A percentile compares a stretch with the other conserved stretches of the same genome.
phyloP scores from a whole-genome alignment of 2,888 invertebrate genomes.

The Cepaea hortensis region DNA sequence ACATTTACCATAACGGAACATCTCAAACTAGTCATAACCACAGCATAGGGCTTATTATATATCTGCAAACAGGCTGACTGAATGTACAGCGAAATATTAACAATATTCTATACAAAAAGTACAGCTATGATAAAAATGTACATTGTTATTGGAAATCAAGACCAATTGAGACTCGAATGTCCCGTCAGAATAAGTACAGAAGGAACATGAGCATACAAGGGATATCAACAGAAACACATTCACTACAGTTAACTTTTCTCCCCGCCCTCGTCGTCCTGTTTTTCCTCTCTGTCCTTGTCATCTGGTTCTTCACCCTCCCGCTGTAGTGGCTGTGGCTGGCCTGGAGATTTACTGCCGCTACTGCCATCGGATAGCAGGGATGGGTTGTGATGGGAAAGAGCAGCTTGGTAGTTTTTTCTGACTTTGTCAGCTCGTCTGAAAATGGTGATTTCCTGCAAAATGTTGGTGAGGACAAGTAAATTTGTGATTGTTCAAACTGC shows the following conservation, averaged over 20 bases:
- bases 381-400: constrained; percentile 54
- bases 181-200: neutral
- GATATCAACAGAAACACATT: constrained; percentile 2
- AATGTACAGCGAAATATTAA: neutral
- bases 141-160: neutral
- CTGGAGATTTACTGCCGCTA: constrained; percentile 14
- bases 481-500: too few species aligned
- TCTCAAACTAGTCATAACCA: too few species aligned
- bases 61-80: too few species aligned
- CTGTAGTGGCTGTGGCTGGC: constrained; percentile 22
- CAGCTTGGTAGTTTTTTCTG: constrained; percentile 61
- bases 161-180: neutral
- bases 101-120: neutral
- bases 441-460: constrained; percentile 89
- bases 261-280: constrained; percentile 10
- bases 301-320: constrained; percentile 37
- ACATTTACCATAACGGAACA: too few species aligned
- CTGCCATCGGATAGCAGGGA: constrained; percentile 34
- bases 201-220: constrained; percentile 13
- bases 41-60: too few species aligned
- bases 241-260: constrained; percentile 21
- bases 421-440: constrained; percentile 95
- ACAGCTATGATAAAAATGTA: neutral
- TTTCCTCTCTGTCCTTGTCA: constrained; percentile 32
- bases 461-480: too few species aligned